Evolutionary conservation across 1,140 invertebrate species (phyloP).

Genomic region (Hyphantria cunea): DNA sequence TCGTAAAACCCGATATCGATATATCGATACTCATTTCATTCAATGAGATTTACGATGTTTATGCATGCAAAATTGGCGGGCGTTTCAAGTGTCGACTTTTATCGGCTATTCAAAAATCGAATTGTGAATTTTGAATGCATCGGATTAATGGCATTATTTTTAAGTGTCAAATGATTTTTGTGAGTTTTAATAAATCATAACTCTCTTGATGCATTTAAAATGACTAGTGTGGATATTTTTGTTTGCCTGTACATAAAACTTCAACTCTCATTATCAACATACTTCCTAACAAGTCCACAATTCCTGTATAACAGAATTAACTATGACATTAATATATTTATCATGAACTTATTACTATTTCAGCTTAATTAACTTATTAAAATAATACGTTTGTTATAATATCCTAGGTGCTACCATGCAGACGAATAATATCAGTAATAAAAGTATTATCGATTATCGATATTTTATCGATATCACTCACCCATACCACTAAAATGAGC

Average conservation of each 20-base stretch:
- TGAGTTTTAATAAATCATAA: constrained; percentile 16
- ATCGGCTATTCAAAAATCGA: constrained; percentile 67
- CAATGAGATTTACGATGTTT: constrained; percentile 74
- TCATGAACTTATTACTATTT: too few relatives aligned
- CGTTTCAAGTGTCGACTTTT: constrained; percentile 64
- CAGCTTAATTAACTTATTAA: too few relatives aligned
- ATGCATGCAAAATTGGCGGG: constrained; percentile 58
- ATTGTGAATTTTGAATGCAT: constrained; percentile 58
- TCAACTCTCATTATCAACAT: too few relatives aligned
- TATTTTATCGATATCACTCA: constrained; percentile 33
- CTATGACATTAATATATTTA: too few relatives aligned
- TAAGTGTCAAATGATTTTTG: constrained; percentile 22
- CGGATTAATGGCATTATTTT: constrained; percentile 47
- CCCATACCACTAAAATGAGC: constrained; percentile 58
- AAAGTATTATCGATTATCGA: too few relatives aligned
- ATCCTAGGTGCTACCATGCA: too few relatives aligned
- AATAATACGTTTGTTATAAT: too few relatives aligned
- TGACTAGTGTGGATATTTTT: too few relatives aligned
- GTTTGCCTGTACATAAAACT: too few relatives aligned
- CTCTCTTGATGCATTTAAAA: constrained; percentile 7
- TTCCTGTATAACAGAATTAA: too few relatives aligned
- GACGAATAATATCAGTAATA: too few relatives aligned
- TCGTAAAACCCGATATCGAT: constrained; percentile 63
- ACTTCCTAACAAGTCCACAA: too few relatives aligned
- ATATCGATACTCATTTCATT: constrained; percentile 58